phyloP scores from a whole-genome alignment of 2,888 invertebrate genomes.

The Cecidostiba fungosa region DNA sequence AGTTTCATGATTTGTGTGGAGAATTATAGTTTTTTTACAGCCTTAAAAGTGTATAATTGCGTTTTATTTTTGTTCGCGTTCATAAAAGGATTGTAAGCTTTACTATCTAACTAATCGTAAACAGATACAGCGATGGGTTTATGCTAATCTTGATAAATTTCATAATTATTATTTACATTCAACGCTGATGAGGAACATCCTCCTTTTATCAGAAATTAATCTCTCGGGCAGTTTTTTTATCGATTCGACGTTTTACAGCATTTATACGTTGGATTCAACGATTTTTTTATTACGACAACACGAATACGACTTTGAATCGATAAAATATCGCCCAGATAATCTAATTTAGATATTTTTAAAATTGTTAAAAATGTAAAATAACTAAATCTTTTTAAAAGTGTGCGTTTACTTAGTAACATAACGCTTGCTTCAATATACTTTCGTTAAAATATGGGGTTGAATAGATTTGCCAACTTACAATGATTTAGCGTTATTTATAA shows the following conservation, averaged over 20 bases:
- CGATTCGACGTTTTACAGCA: background rate
- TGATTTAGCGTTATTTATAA: too few relatives aligned
- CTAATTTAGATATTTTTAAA: background rate
- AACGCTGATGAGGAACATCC: background rate
- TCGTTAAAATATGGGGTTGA: background rate
- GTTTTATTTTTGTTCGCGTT: background rate
- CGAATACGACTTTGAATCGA: background rate
- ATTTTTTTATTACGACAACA: background rate
- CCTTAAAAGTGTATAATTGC: conserved; percentile 1
- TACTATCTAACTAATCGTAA: conserved; percentile 10
- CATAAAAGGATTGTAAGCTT: conserved; percentile 32
- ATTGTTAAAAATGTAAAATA: background rate
- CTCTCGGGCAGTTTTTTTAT: background rate
- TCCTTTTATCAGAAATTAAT: background rate
- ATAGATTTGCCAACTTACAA: too few relatives aligned
- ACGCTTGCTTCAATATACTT: background rate
- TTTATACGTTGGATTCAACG: background rate
- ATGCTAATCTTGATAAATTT: background rate
- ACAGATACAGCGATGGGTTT: background rate
- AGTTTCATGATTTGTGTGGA: background rate
- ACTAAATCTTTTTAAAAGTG: background rate
- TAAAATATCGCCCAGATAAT: conserved; percentile 24
- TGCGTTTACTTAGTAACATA: background rate
- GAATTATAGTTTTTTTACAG: background rate
- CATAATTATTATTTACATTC: background rate